Percentiles rank a stretch among this genome's conserved stretches.
Conservation (phyloP, 2,888 invertebrate species). For the Drosophila tripunctata region DNA sequence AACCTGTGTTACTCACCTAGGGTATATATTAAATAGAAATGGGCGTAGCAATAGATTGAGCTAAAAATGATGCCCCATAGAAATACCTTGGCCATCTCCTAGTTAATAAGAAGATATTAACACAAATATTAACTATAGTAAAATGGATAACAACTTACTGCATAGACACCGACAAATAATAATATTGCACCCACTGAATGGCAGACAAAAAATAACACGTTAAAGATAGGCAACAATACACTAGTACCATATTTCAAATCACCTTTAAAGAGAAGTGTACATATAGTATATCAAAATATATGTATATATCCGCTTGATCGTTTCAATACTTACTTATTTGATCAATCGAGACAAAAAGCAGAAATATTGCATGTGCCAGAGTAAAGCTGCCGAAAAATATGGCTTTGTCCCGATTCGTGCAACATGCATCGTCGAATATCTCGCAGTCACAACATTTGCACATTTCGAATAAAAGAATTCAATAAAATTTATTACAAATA, state of each 20-base stretch:
- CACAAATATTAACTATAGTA: not conserved
- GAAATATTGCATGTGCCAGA: constrained; percentile 1
- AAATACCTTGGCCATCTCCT: not conserved
- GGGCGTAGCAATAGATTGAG: not conserved
- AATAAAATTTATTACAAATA: no score
- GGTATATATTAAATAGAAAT: constrained; percentile 1
- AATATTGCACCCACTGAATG: not conserved
- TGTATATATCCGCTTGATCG: not conserved
- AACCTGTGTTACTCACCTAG: no score
- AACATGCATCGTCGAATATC: not conserved
- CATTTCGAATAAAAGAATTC: no score
- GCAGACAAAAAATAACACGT: not conserved
- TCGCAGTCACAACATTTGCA: not conserved
- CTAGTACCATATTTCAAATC: no score
- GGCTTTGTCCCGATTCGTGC: not conserved
- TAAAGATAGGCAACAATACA: no score
- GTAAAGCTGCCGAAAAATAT: constrained; percentile 10
- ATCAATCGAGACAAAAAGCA: not conserved
- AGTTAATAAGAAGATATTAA: not conserved
- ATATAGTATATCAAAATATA: no score
- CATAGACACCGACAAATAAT: constrained; percentile 16
- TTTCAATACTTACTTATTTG: not conserved
- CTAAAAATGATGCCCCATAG: constrained; percentile 2
- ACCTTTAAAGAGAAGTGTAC: no score
- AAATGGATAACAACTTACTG: not conserved